Conservation (phyloP, 2,888 invertebrate genomes). For the Meteorus cinctellus region DNA sequence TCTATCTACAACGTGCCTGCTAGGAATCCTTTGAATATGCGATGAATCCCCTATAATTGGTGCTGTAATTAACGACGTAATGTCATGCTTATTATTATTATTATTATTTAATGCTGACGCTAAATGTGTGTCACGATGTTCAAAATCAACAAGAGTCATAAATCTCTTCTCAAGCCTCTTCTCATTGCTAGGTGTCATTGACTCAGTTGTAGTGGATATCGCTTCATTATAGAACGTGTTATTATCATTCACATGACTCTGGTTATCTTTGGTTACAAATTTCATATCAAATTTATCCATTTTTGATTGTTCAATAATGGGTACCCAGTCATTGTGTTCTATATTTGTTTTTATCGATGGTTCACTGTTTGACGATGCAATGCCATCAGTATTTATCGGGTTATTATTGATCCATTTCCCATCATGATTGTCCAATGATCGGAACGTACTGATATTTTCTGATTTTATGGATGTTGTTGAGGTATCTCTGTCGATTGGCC, state of each 20-base stretch:
- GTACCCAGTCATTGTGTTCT: constrained; percentile 65
- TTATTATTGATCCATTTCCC: constrained; percentile 56
- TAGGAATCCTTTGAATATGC: constrained; percentile 65
- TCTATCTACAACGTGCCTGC: constrained; percentile 40
- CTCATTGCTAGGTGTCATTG: not conserved
- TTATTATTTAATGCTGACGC: constrained; percentile 43
- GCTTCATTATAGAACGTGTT: not conserved
- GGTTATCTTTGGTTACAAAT: constrained; percentile 8
- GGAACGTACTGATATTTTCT: constrained; percentile 44
- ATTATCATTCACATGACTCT: not conserved
- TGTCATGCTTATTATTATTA: constrained; percentile 19
- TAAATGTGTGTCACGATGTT: constrained; percentile 44
- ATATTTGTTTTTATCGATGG: not conserved
- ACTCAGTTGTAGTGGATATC: not conserved
- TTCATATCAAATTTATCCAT: not conserved
- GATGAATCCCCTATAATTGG: constrained; percentile 52
- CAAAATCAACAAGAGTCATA: constrained; percentile 64
- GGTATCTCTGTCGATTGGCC: constrained; percentile 52
- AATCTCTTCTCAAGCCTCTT: constrained; percentile 58
- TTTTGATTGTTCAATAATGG: constrained; percentile 48
- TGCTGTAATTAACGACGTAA: constrained; percentile 5
- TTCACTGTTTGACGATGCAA: constrained; percentile 22
- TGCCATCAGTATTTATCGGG: constrained; percentile 40
- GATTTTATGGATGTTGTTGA: constrained; percentile 8
- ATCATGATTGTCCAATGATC: constrained; percentile 47